These are phyloP conservation scores for Selene dorsalis DNA, from an alignment of 2,797 vertebrate genomes.

Conservation along the genomic window DNA sequence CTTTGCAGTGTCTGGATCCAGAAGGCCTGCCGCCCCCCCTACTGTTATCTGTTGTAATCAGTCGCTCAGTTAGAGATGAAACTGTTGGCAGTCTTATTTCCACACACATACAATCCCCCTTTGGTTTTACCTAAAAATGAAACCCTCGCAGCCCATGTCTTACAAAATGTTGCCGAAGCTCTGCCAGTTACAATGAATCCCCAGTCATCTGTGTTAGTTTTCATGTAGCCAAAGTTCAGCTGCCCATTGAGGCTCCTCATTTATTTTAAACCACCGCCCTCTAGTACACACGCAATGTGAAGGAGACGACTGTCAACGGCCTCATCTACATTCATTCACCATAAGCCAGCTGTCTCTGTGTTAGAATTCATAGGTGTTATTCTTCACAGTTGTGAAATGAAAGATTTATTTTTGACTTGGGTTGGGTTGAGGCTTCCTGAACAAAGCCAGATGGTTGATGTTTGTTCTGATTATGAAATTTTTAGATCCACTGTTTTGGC, in stretches of 20 bases:
- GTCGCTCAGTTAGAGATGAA: constrained; percentile 25
- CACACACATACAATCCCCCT: constrained; percentile 1
- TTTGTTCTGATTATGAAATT: constrained; percentile 12
- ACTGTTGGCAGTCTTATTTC: constrained; percentile 11
- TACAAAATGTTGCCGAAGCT: constrained; percentile 9
- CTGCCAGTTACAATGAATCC: constrained; percentile 6
- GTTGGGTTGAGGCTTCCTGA: constrained; percentile 4
- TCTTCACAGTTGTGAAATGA: constrained; percentile 25
- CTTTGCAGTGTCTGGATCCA: constrained; percentile 13
- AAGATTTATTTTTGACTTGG: neutral
- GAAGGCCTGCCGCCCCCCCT: neutral
- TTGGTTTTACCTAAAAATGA: constrained; percentile 1
- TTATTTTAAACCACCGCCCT: constrained; percentile 25
- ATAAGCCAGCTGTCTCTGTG: constrained; percentile 9
- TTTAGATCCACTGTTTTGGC: constrained; percentile 24
- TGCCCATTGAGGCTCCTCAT: constrained; percentile 6
- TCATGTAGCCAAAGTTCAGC: constrained; percentile 20
- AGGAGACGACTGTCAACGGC: constrained; percentile 8
- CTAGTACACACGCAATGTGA: neutral
- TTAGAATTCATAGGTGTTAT: constrained; percentile 2
- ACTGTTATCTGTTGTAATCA: constrained; percentile 25
- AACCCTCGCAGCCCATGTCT: neutral
- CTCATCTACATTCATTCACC: constrained; percentile 27
- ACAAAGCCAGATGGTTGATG: constrained; percentile 11
- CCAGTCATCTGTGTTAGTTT: constrained; percentile 14